Conservation (phyloP, 2,888 invertebrate species). For the Agrypnus murinus region DNA sequence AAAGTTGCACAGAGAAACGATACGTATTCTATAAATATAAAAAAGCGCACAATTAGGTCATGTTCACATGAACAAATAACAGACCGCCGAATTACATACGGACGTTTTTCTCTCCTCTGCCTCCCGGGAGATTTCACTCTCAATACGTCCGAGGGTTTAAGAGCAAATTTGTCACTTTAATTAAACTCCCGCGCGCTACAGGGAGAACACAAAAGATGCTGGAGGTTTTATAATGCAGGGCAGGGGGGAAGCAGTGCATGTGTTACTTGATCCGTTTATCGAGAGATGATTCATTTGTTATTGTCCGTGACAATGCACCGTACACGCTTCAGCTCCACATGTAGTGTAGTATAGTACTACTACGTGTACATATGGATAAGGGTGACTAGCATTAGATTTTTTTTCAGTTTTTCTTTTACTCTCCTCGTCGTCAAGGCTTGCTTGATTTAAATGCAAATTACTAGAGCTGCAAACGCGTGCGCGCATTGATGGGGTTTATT, state of each 20-base stretch:
- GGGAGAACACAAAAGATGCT: slow-evolving; percentile 67
- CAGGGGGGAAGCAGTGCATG: slow-evolving; percentile 68
- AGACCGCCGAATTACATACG: slow-evolving; percentile 50
- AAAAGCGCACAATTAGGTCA: slow-evolving; percentile 39
- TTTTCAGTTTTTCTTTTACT: slow-evolving; percentile 45
- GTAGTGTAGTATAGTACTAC: slow-evolving; percentile 23
- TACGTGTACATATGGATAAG: slow-evolving; percentile 64
- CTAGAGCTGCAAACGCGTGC: slow-evolving; percentile 60
- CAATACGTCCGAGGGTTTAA: slow-evolving; percentile 75
- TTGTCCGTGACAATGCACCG: slow-evolving; percentile 65
- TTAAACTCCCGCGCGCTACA: slow-evolving; percentile 72
- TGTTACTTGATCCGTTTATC: slow-evolving; percentile 69
- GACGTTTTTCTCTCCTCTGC: slow-evolving; percentile 67
- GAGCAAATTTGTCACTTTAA: slow-evolving; percentile 65
- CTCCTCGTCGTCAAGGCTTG: slow-evolving; percentile 51
- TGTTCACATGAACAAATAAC: slow-evolving; percentile 47
- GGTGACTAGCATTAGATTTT: slow-evolving; percentile 56
- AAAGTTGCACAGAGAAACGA: background rate
- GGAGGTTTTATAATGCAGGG: slow-evolving; percentile 75
- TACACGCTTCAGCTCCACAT: slow-evolving; percentile 56
- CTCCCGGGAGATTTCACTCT: slow-evolving; percentile 73
- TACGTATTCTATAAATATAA: slow-evolving; percentile 7
- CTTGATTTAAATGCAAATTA: slow-evolving; percentile 66
- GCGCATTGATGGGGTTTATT: slow-evolving; percentile 24
- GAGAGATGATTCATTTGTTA: slow-evolving; percentile 69